Percentiles rank a stretch among this genome's conserved stretches.
These are phyloP conservation scores for Trachelus stipa DNA, from an alignment of 2,888 invertebrate genomes.

Conservation along the genomic window DNA sequence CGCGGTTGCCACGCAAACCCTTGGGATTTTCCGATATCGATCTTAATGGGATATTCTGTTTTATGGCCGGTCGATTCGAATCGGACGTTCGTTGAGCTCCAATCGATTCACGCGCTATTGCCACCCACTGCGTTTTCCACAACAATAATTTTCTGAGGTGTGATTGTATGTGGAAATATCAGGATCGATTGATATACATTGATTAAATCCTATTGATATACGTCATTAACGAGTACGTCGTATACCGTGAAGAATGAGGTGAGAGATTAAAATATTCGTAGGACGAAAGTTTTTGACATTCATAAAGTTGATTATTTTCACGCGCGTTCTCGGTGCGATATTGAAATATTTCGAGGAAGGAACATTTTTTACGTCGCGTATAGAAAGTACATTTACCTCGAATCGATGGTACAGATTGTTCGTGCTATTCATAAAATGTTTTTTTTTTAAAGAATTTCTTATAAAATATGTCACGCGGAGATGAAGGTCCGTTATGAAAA, in stretches of 20 bases:
- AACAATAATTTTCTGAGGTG: not conserved
- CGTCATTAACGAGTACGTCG: not conserved
- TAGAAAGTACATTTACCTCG: not conserved
- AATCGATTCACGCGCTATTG: not conserved
- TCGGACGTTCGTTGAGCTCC: not conserved
- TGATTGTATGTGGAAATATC: not conserved
- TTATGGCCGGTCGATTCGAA: constrained; percentile 19
- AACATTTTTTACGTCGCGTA: not conserved
- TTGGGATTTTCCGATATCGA: constrained; percentile 22
- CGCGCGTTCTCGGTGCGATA: not conserved
- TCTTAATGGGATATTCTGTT: constrained; percentile 36
- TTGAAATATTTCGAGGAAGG: not conserved
- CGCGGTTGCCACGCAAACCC: not conserved
- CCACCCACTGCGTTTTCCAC: not conserved
- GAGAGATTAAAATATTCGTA: not conserved
- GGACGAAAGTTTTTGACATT: not conserved
- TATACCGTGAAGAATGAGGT: not conserved
- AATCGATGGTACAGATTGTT: not conserved
- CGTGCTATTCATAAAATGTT: not conserved
- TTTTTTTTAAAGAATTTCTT: too few relatives aligned
- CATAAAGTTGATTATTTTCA: not conserved
- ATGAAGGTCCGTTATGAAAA: too few relatives aligned
- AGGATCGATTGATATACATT: not conserved
- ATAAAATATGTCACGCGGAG: not conserved
- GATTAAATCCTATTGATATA: not conserved